Percentiles rank a stretch among this genome's conserved stretches.
phyloP scores from a whole-genome alignment of 2,888 invertebrate genomes.

The Pseudococcus viburni region DNA sequence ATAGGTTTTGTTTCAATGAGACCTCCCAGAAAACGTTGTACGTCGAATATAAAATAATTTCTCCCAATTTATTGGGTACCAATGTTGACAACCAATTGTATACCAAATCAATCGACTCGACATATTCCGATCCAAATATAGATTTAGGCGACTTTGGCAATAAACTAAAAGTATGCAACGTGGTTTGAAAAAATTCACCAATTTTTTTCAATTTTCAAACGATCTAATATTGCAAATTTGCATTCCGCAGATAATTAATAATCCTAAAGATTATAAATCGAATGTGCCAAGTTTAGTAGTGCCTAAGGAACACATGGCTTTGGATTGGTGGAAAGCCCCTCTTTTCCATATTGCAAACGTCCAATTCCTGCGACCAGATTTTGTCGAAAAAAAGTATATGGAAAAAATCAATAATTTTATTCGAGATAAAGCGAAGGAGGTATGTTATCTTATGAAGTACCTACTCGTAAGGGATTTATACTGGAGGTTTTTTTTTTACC shows the following conservation, averaged over 20 bases:
- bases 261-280: background rate
- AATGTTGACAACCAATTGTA: background rate
- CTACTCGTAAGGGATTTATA: too few relatives aligned
- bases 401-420: background rate
- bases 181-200: too few relatives aligned
- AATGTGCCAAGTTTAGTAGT: background rate
- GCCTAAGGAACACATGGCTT: background rate
- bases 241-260: too few relatives aligned
- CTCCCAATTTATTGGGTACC: background rate
- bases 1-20: conserved; percentile 16
- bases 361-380: background rate
- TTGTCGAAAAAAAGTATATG: background rate
- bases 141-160: background rate
- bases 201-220: too few relatives aligned
- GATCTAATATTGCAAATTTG: too few relatives aligned
- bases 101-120: background rate
- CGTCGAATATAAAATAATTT: conserved; percentile 18
- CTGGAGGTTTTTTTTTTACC: too few relatives aligned
- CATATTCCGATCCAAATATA: background rate
- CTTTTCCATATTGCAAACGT: background rate
- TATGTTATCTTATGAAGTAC: background rate
- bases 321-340: conserved; percentile 14
- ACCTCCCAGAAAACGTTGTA: background rate
- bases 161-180: too few relatives aligned
- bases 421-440: background rate